Conservation (phyloP, 2,113 vertebrate genomes). For the Anhinga rufa region DNA sequence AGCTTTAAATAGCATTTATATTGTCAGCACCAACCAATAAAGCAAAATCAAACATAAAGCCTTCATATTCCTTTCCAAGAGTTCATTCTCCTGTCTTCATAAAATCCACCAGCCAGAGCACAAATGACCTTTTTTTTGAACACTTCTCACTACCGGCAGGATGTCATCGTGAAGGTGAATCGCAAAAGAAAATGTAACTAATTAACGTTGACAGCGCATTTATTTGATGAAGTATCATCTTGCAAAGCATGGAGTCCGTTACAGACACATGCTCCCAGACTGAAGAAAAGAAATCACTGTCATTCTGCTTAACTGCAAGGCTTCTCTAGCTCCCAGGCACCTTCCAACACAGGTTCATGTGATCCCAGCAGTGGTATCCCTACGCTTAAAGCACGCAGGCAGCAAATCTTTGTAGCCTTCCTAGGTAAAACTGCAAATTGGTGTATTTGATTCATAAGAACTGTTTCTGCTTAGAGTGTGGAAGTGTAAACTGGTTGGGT, state of each 20-base stretch:
- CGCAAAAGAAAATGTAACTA: slow-evolving; percentile 18
- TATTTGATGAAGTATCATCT: slow-evolving; percentile 6
- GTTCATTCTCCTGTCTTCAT: background rate
- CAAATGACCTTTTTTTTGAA: background rate
- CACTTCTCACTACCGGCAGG: background rate
- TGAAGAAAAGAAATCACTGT: slow-evolving; percentile 1
- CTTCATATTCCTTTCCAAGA: background rate
- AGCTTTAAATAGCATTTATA: background rate
- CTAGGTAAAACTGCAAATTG: background rate
- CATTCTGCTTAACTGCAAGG: background rate
- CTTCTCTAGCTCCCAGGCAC: background rate
- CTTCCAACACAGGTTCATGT: background rate
- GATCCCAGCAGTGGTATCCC: background rate
- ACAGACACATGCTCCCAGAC: slow-evolving; percentile 14
- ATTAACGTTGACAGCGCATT: slow-evolving; percentile 1
- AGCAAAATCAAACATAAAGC: background rate
- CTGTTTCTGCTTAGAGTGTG: background rate
- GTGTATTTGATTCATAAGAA: background rate
- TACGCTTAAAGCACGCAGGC: background rate
- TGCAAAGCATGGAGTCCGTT: background rate
- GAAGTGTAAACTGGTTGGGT: background rate
- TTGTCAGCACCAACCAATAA: slow-evolving; percentile 16
- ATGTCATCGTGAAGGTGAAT: background rate
- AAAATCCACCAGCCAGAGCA: background rate
- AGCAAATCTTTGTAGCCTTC: background rate